Base-by-base conservation (phyloP, 2,888 invertebrate genomes). In the Aplocera efformata region DNA sequence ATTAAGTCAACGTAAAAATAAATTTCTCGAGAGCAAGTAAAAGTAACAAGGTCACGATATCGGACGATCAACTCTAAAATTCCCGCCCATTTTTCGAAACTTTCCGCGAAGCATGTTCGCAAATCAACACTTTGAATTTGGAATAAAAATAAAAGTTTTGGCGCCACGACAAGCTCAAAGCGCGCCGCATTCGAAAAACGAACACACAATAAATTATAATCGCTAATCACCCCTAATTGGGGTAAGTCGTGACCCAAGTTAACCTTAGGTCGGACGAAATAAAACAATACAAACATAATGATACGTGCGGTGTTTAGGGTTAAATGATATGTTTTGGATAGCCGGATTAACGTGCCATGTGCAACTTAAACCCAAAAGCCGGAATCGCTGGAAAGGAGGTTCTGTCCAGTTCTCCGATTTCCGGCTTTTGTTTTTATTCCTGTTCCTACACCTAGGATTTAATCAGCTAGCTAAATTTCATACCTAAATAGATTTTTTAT, bases 201-300 rank as follows among this genome's bases (percentile, higher is more conserved):
- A 36, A 73, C 85, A 83, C 85, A 76, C 81, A 79, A 86, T 88
- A 86, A 85, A 85, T 88, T 84, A 83, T 70, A 69, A 63, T 58
- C 64, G 72, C 85, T 85, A 86, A 88, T 88, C 86, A 83, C 79
- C 76, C 73, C 72, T 88, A 86, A 88, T 86, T 88, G 86, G 86
- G 76, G 73, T 69, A 77, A 77, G 81, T 79, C 82, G 83, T 85
- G 86, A 88, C 86, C 86, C 86, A 74, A 62, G 81, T 81, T 84
- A 86, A 86, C 86, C 86, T 81, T 63, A 71, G 79, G 74, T 78
- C 79, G 69, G 62, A 63, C 63, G 76, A 79, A 68, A 81, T 73
- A 80, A 82, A 82, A 78, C 77, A 82, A 81, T 79, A 73, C 80
- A 77, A 81, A 84, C 78, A 84, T 84, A 85, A 85, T 86, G 81